These are phyloP conservation scores for Bovichtus variegatus DNA, from an alignment of 2,797 vertebrate genomes.

Conservation along the genomic window DNA sequence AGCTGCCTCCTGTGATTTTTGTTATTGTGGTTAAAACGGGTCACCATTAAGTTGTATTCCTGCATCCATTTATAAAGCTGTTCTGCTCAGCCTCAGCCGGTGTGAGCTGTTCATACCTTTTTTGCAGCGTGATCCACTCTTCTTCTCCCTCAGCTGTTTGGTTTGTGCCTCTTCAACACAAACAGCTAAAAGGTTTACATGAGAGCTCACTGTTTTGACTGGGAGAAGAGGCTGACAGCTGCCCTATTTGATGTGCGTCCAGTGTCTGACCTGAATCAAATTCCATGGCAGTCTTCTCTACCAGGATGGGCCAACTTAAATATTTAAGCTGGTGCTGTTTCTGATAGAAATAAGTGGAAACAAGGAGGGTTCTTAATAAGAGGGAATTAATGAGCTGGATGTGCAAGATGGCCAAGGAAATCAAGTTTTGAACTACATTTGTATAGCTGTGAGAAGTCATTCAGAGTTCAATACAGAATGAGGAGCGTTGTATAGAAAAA, in stretches of 20 bases:
- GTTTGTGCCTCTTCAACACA: conserved; percentile 68
- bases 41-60: conserved; percentile 27
- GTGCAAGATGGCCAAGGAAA: conserved; percentile 25
- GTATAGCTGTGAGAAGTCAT: conserved; percentile 20
- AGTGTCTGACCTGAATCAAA: conserved; percentile 70
- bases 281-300: conserved; percentile 56
- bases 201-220: conserved; percentile 80
- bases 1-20: conserved; percentile 44
- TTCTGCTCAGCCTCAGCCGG: background rate
- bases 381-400: conserved; percentile 23
- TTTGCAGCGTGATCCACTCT: background rate
- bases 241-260: conserved; percentile 74
- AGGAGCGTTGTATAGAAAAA: background rate
- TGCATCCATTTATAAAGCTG: background rate
- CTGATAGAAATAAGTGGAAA: conserved; percentile 60
- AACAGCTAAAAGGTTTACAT: conserved; percentile 67
- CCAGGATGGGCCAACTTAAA: conserved; percentile 75
- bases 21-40: conserved; percentile 20
- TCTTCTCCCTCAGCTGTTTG: conserved; percentile 46
- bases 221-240: conserved; percentile 66
- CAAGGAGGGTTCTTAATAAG: conserved; percentile 21
- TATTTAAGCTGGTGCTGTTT: conserved; percentile 69
- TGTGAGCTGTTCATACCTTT: background rate
- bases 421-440: conserved; percentile 6
- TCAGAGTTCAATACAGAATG: conserved; percentile 6